Evolutionary conservation across 2,113 vertebrate species (phyloP).

Genomic region (Actenoides lindsayi): DNA sequence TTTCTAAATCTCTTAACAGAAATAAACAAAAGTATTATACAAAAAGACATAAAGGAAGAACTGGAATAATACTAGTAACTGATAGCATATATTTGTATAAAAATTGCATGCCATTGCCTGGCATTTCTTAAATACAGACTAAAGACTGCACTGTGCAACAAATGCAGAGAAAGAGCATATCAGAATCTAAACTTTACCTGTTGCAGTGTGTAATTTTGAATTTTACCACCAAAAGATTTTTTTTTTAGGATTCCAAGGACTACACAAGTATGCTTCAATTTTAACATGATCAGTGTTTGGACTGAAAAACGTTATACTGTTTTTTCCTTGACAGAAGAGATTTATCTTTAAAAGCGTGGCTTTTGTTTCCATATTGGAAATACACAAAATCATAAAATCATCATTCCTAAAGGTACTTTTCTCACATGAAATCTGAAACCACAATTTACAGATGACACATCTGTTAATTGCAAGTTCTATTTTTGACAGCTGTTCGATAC

Average conservation of each 20-base stretch:
- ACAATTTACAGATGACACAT: conserved; percentile 59
- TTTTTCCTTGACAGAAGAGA: neutral
- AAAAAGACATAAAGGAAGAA: neutral
- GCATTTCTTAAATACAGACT: neutral
- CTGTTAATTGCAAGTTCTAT: conserved; percentile 76
- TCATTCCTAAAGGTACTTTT: conserved; percentile 39
- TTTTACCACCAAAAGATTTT: neutral
- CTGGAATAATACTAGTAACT: neutral
- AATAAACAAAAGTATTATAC: neutral
- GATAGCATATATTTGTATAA: neutral
- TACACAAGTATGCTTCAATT: neutral
- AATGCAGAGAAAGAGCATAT: neutral
- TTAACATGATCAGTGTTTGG: neutral
- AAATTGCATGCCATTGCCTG: neutral
- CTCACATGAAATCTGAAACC: conserved; percentile 43
- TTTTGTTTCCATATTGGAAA: conserved; percentile 36
- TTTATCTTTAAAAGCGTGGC: neutral
- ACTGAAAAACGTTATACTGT: neutral
- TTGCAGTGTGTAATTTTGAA: neutral
- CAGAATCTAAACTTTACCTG: neutral
- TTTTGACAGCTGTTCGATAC: conserved; percentile 80
- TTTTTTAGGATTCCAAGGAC: neutral
- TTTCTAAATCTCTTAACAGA: neutral
- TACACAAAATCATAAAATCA: neutral
- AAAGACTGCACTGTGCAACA: neutral